phyloP scores from a whole-genome alignment of 2,888 invertebrate genomes.

The Linnaemya vulpina region DNA sequence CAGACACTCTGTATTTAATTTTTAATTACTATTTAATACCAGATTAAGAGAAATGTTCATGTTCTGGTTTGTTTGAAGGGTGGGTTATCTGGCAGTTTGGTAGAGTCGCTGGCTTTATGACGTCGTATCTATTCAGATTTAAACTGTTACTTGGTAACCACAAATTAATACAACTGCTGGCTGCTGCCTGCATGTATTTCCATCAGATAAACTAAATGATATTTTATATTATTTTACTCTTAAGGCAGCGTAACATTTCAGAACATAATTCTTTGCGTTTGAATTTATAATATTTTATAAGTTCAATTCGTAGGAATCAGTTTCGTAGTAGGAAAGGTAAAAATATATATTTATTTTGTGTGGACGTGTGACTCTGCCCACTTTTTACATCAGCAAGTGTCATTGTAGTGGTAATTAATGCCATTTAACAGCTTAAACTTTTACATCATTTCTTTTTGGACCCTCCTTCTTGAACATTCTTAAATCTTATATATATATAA shows the following conservation, averaged over 20 bases:
- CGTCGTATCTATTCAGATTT: not conserved
- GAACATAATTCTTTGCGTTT: no score
- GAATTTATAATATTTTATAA: no score
- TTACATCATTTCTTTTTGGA: no score
- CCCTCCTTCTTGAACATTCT: no score
- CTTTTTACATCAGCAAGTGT: no score
- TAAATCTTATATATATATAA: no score
- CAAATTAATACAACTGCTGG: not conserved
- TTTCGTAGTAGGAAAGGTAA: no score
- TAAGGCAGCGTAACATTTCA: conserved; percentile 13
- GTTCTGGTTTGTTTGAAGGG: conserved; percentile 13
- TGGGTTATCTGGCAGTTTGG: conserved; percentile 9
- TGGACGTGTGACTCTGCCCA: no score
- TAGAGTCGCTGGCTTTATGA: not conserved
- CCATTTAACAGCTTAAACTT: no score
- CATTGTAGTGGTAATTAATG: no score
- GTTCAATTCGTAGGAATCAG: no score
- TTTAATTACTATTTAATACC: conserved; percentile 65
- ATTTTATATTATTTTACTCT: not conserved
- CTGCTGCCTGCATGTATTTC: not conserved
- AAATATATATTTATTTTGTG: no score
- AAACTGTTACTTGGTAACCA: conserved; percentile 18
- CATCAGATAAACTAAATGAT: conserved; percentile 18
- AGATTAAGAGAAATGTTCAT: conserved; percentile 40
- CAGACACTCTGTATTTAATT: conserved; percentile 32